Evolutionary conservation across 2,797 vertebrate genomes (phyloP).

Genomic region (Sebastes nivosus): DNA sequence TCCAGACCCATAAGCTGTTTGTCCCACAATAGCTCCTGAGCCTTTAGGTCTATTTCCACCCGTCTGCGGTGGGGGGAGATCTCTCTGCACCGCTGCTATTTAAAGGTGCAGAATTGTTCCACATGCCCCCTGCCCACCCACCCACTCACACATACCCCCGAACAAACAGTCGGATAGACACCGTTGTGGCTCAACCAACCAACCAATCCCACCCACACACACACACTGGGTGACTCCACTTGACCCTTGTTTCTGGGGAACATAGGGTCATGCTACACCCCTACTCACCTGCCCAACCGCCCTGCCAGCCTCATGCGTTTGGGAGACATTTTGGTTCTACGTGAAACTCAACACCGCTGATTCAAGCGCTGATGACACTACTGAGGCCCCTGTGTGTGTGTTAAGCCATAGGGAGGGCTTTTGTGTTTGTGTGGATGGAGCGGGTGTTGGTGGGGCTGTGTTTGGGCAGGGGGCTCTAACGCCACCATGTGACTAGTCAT

Average conservation of each 20-base stretch:
- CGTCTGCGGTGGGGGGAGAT: conserved; percentile 43
- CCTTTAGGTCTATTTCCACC: conserved; percentile 68
- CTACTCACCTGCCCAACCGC: conserved; percentile 18
- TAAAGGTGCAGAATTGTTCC: conserved; percentile 78
- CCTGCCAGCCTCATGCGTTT: conserved; percentile 23
- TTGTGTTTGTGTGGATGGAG: neutral
- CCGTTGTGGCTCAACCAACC: neutral
- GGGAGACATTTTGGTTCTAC: conserved; percentile 54
- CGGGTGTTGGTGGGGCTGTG: neutral
- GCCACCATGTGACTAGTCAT: conserved; percentile 11
- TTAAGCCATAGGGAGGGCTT: neutral
- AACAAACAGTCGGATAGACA: conserved; percentile 40
- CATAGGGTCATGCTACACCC: conserved; percentile 30
- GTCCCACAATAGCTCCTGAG: conserved; percentile 77
- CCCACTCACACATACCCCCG: conserved; percentile 57
- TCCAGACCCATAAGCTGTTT: conserved; percentile 67
- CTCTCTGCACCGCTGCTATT: conserved; percentile 69
- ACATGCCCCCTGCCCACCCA: conserved; percentile 56
- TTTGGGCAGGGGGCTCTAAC: neutral
- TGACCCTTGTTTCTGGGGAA: conserved; percentile 55
- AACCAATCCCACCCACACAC: neutral
- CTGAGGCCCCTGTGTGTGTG: conserved; percentile 22
- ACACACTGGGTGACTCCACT: conserved; percentile 41
- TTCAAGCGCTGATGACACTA: conserved; percentile 56
- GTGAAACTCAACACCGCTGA: conserved; percentile 65